Evolutionary conservation across 2,888 invertebrate species (phyloP), one percentile per base, ranked within the genome.

Genomic region (Abrostola triplasia): DNA sequence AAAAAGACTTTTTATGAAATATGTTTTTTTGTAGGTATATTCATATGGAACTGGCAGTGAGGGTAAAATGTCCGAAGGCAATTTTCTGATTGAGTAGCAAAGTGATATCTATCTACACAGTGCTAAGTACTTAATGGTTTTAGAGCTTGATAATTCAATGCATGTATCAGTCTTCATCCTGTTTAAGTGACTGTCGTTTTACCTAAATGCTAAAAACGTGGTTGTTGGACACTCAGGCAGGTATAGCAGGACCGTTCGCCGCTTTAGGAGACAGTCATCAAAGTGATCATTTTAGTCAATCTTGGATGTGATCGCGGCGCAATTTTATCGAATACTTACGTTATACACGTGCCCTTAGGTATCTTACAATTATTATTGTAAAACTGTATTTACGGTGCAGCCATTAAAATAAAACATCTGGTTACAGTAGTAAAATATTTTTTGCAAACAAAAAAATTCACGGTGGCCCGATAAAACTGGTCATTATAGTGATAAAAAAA

Each of bases 401-500:
- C 12, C 12, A 54, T 66, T 66, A 49, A 64, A 63, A 67, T 51
- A 37, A 53, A 76, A 68, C 42, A 64, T 54, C 59, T 53, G 51
- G 59, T 65, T 64, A 59, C 40, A 50, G 44, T 51, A 63, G 69
- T 64, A 74, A 59, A 66, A 74, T 61, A 65, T 59, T 61, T 76
- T 70, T 70, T 52, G 74, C 53, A 54, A 59, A 63, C 48, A 74
- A 59, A 64, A 54, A 61, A 59, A 66, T 73, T 59, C 57, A 67
- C 60, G 48, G 64, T 48, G 36, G 47, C 24, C 12, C 6, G 44
- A 47, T 47, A 47, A 47, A 59, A 60, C 51, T 36, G 62, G 64
- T 70, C 51, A 58, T 76, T 56, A 52, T 55, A 50, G 13, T 51
- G 42, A 36, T 47, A 24, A 47, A 47, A 12, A 7, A 9, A 9